These are phyloP conservation scores for Glyphotaelius pellucidus DNA, from an alignment of 2,888 invertebrate genomes.

Conservation along the genomic window DNA sequence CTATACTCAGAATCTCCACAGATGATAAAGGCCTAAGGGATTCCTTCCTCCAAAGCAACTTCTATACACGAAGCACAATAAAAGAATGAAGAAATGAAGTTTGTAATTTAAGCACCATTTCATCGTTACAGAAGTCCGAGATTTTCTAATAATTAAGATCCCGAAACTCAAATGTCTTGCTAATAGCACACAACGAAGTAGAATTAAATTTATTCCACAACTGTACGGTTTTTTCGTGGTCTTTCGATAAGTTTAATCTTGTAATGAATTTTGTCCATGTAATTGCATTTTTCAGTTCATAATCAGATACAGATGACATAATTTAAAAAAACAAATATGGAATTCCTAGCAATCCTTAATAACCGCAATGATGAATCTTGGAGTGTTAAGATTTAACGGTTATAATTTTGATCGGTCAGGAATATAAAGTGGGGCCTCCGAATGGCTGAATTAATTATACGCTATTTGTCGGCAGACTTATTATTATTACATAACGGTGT, in stretches of 20 bases:
- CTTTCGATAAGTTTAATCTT: not conserved
- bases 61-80: no score
- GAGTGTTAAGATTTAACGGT: conserved; percentile 39
- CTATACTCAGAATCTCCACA: no score
- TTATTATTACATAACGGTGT: conserved; percentile 47
- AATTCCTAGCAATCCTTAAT: not conserved
- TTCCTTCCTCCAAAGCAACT: no score
- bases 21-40: no score
- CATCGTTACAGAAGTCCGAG: no score
- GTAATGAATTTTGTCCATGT: not conserved
- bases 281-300: no score
- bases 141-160: no score
- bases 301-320: not conserved
- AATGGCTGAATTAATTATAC: conserved; percentile 41
- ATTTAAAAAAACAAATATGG: not conserved
- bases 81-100: no score
- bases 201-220: no score
- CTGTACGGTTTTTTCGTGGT: not conserved
- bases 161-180: no score
- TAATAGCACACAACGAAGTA: no score
- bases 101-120: no score
- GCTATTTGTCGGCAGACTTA: conserved; percentile 34
- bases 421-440: conserved; percentile 40
- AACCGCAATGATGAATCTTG: not conserved
- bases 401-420: conserved; percentile 17